A percentile compares a stretch with the other conserved stretches of the same genome.
Evolutionary conservation across 2,888 invertebrate genomes (phyloP).

Genomic region (Rhyacophila evoluta): DNA sequence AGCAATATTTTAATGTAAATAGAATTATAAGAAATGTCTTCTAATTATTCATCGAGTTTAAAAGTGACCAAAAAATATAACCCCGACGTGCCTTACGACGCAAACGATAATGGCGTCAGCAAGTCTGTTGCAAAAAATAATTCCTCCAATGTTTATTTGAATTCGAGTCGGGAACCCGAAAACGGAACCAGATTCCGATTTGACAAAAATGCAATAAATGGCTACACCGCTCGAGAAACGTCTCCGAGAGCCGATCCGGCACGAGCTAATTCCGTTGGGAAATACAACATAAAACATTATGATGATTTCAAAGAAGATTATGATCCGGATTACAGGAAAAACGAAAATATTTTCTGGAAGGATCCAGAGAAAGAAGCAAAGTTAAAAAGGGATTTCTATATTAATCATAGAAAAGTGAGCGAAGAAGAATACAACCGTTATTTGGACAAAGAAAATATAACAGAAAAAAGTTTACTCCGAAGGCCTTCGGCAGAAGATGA

Average conservation of each 20-base stretch:
- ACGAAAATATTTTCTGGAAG: constrained; percentile 65
- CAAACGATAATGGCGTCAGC: constrained; percentile 23
- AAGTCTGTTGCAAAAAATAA: neutral
- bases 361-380: constrained; percentile 65
- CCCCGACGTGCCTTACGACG: constrained; percentile 32
- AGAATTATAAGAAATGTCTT: constrained; percentile 34
- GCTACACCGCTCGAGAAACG: constrained; percentile 10
- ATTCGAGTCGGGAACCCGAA: constrained; percentile 28
- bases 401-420: constrained; percentile 65
- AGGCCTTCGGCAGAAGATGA: constrained; percentile 39
- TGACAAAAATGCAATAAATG: constrained; percentile 10
- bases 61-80: constrained; percentile 38
- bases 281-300: constrained; percentile 20
- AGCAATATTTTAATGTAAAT: neutral
- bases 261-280: neutral
- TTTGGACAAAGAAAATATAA: constrained; percentile 45
- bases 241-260: neutral
- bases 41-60: constrained; percentile 33
- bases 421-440: constrained; percentile 63
- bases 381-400: constrained; percentile 64
- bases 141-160: constrained; percentile 34
- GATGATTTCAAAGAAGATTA: constrained; percentile 41
- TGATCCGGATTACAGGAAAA: constrained; percentile 57
- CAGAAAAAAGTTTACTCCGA: constrained; percentile 41
- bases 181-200: neutral